phyloP scores from a whole-genome alignment of 1,140 invertebrate genomes.

The Ceratina calcarata region DNA sequence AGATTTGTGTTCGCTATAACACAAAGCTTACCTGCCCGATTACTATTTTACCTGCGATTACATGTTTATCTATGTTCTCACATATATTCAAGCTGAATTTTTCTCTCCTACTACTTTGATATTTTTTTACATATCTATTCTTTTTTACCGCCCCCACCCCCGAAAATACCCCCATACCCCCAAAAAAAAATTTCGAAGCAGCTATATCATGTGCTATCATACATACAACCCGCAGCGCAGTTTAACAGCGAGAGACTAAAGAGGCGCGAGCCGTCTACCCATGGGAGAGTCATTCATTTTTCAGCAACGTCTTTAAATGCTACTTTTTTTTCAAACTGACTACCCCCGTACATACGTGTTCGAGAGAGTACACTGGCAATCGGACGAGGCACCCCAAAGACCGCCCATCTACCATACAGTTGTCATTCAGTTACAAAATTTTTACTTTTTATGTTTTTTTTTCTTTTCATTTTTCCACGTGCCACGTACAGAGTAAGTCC shows the following conservation, averaged over 20 bases:
- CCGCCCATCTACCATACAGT: not conserved
- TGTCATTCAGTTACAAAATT: slow-evolving; percentile 23
- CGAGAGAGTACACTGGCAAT: slow-evolving; percentile 57
- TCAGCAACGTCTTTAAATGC: slow-evolving; percentile 68
- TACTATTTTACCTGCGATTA: slow-evolving; percentile 65
- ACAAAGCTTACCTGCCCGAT: slow-evolving; percentile 83
- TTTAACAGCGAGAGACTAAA: slow-evolving; percentile 39
- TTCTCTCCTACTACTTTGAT: slow-evolving; percentile 20
- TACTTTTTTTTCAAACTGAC: too few relatives aligned
- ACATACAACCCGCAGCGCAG: not conserved
- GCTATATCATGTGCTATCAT: not conserved
- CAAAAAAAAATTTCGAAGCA: too few relatives aligned
- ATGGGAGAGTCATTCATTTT: slow-evolving; percentile 43
- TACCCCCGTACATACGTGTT: slow-evolving; percentile 56
- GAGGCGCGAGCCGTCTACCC: not conserved
- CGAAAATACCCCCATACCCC: not conserved
- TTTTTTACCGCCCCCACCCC: slow-evolving; percentile 7
- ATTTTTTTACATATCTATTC: slow-evolving; percentile 48
- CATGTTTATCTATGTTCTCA: slow-evolving; percentile 42
- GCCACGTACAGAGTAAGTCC: slow-evolving; percentile 70
- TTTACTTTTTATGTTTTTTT: slow-evolving; percentile 24
- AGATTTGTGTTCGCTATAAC: slow-evolving; percentile 84
- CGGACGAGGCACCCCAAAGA: slow-evolving; percentile 13
- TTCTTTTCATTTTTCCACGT: slow-evolving; percentile 64
- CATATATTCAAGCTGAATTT: slow-evolving; percentile 3